A percentile compares a stretch with the other conserved stretches of the same genome.
Evolutionary conservation across 1,140 invertebrate genomes (phyloP).

Genomic region (Sitobion miscanthi): DNA sequence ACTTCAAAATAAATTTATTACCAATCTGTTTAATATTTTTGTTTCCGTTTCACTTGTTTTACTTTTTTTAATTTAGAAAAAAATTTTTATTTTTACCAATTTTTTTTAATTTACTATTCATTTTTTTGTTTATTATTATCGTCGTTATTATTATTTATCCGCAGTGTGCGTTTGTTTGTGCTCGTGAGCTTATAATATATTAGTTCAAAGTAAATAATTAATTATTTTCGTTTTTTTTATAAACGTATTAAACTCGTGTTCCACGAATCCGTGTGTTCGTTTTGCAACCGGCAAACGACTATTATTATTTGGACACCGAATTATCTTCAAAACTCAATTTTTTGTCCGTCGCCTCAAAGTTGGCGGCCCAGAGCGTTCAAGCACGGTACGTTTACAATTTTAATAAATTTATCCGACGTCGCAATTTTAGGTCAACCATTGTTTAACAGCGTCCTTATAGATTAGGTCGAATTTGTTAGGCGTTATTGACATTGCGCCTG

Average conservation of each 20-base stretch:
- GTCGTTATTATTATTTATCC: not conserved
- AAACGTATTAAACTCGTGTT: not conserved
- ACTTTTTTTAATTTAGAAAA: not conserved
- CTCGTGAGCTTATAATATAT: not conserved
- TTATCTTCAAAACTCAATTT: not conserved
- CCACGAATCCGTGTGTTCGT: not conserved
- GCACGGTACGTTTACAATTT: slow-evolving; percentile 41
- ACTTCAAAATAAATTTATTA: slow-evolving; percentile 34
- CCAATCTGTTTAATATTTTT: slow-evolving; percentile 19
- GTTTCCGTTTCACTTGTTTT: not conserved
- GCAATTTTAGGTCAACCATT: slow-evolving; percentile 15
- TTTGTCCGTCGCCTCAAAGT: not conserved
- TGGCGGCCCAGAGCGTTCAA: not conserved
- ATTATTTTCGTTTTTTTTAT: slow-evolving; percentile 1
- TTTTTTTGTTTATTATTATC: not conserved
- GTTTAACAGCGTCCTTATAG: not conserved
- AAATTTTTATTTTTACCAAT: not conserved
- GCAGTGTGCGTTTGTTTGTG: slow-evolving; percentile 34
- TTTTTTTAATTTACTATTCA: not conserved
- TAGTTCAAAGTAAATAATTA: not conserved
- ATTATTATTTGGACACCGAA: not conserved
- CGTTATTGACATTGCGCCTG: slow-evolving; percentile 34
- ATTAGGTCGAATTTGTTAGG: slow-evolving; percentile 20
- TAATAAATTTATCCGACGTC: not conserved
- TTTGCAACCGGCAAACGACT: not conserved